Evolutionary conservation across 2,888 invertebrate genomes (phyloP), one percentile per base, ranked within the genome.

Genomic region (Lithophane socia): DNA sequence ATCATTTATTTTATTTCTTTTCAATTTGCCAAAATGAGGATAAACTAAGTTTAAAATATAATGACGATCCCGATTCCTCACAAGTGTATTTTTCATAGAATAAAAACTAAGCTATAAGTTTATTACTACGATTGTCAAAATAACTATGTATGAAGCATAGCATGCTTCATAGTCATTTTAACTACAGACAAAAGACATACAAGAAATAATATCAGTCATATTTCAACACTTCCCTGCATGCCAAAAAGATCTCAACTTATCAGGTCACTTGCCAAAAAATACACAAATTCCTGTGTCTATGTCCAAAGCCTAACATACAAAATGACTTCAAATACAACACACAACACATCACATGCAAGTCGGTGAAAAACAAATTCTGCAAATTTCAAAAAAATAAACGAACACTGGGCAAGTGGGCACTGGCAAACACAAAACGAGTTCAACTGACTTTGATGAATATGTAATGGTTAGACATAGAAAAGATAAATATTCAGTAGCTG

Each of bases 381-480:
- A 56, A 21, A 18, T 29, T 66, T 18, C 0, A n/a, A 69, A 77
- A 70, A 80, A 73, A 68, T 73, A 70, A 79, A 10, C 37, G 44
- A 63, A 81, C 66, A 49, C 29, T 44, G 56, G 72, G 24, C 10
- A 49, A 12, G 0, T 4, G 37, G 52, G 52, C 13, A 3, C 3
- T n/a, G n/a, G n/a, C 29, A 64, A 52, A 29, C 52, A 79, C 77
- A 78, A 78, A 73, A 63, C 18, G 21, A 61, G 47, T 73, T 42
- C 1, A n/a, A 66, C 64, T 56, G 74, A 77, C 77, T 84, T 80
- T 87, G 75, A 84, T 87, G 88, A 87, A 87, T 84, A 82, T 67
- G 58, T 78, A 76, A 82, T 81, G 76, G 37, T 44, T 67, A 77
- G 56, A 79, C 70, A 77, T 79, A 75, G 82, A 58, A 82, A 78